Evolutionary conservation across 2,888 invertebrate species (phyloP).

Genomic region (Xestoiulus laeticollis): DNA sequence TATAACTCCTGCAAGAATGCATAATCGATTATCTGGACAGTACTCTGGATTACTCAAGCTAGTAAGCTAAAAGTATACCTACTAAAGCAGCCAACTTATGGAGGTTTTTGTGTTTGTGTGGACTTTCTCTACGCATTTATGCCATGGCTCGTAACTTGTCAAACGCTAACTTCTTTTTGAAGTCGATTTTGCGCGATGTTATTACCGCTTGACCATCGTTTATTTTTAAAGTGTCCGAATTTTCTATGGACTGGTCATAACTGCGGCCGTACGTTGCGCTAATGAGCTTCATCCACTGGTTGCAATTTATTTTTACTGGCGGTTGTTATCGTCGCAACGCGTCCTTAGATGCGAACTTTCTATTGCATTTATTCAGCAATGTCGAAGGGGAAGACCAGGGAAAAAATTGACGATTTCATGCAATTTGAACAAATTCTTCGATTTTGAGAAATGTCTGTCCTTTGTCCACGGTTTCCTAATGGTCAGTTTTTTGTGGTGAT

Average conservation of each 20-base stretch:
- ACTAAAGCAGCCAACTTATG: too few species aligned
- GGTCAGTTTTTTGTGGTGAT: background rate
- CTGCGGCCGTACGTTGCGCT: constrained; percentile 5
- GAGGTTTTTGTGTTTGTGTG: too few species aligned
- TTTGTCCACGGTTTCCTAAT: background rate
- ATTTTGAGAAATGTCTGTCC: background rate
- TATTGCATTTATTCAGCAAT: constrained; percentile 2
- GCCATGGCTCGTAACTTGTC: background rate
- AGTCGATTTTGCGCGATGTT: background rate
- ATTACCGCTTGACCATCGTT: constrained; percentile 26
- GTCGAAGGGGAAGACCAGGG: background rate
- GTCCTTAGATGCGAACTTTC: constrained; percentile 26
- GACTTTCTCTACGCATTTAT: too few species aligned
- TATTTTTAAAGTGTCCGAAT: constrained; percentile 18
- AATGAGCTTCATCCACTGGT: constrained; percentile 42
- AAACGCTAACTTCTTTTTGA: background rate
- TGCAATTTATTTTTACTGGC: constrained; percentile 50
- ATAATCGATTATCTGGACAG: too few species aligned
- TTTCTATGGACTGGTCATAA: constrained; percentile 26
- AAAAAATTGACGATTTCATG: background rate
- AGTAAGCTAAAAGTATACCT: too few species aligned
- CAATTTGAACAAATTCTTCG: constrained; percentile 12
- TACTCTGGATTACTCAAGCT: too few species aligned
- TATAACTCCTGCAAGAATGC: too few species aligned
- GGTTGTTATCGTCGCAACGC: constrained; percentile 24